These are phyloP conservation scores for Oxygymnocypris stewartii DNA, from an alignment of 2,113 vertebrate genomes.

Conservation along the genomic window DNA sequence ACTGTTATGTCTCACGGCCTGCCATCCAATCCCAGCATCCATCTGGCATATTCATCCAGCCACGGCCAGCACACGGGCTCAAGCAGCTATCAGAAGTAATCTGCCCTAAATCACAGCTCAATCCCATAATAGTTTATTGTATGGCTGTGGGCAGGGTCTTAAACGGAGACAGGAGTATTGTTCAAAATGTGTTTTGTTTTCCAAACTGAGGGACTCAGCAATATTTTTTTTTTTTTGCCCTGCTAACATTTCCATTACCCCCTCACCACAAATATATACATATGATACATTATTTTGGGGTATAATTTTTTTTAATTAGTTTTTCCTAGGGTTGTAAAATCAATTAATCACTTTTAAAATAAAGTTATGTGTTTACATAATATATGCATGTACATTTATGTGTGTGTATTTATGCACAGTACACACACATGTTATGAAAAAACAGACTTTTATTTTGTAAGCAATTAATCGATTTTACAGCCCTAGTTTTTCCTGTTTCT, in stretches of 20 bases:
- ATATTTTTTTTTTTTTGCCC: not conserved
- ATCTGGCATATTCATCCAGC: constrained; percentile 66
- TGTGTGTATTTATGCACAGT: no score
- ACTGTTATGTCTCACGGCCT: constrained; percentile 51
- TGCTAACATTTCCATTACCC: not conserved
- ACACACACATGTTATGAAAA: no score
- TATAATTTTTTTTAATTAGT: no score
- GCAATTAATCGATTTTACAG: no score
- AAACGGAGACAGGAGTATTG: constrained; percentile 50
- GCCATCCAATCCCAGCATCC: constrained; percentile 60
- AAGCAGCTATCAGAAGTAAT: constrained; percentile 70
- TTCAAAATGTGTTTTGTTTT: not conserved
- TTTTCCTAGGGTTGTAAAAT: no score
- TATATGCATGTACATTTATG: no score
- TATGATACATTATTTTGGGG: not conserved
- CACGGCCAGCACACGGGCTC: constrained; percentile 58
- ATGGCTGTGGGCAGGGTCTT: constrained; percentile 55
- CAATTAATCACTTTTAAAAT: no score
- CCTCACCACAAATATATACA: not conserved
- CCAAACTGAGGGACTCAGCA: not conserved
- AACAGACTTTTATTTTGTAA: no score
- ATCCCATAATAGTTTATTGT: constrained; percentile 70
- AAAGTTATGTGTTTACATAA: no score
- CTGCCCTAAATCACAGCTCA: constrained; percentile 67
- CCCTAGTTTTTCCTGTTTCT: no score